Percentiles rank a stretch among this genome's conserved stretches.
Evolutionary conservation across 2,888 invertebrate species (phyloP).

Genomic region (Macroteleia sp.): DNA sequence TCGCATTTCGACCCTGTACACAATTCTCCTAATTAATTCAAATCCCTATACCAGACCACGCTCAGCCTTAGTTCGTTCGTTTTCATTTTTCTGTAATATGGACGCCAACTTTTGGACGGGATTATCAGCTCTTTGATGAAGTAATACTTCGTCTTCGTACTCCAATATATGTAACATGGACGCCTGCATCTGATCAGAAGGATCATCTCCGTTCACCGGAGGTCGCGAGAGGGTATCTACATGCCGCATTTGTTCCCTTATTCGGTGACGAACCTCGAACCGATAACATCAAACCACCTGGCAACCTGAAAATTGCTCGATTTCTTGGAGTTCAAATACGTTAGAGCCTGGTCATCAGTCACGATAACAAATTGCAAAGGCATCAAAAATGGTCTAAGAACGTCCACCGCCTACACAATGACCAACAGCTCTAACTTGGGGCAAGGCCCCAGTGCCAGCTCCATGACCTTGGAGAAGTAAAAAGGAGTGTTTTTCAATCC

Average conservation of each 20-base stretch:
- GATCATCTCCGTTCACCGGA: not conserved
- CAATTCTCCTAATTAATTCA: too few species aligned
- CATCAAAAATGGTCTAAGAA: slow-evolving; percentile 20
- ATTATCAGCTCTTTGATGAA: slow-evolving; percentile 23
- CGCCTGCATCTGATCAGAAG: not conserved
- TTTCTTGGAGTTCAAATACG: slow-evolving; percentile 20
- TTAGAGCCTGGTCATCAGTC: slow-evolving; percentile 21
- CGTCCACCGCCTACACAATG: slow-evolving; percentile 32
- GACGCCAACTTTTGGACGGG: not conserved
- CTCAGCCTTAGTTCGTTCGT: too few species aligned
- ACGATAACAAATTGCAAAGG: not conserved
- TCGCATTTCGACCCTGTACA: too few species aligned
- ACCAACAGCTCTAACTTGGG: slow-evolving; percentile 9
- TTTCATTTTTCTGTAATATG: too few species aligned
- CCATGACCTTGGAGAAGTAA: too few species aligned
- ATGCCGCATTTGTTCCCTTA: not conserved
- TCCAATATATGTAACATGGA: not conserved
- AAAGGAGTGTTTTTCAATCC: too few species aligned
- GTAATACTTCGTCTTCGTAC: slow-evolving; percentile 2
- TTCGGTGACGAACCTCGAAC: slow-evolving; percentile 17
- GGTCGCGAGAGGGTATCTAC: slow-evolving; percentile 34
- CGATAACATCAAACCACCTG: slow-evolving; percentile 36
- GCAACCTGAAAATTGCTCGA: slow-evolving; percentile 63
- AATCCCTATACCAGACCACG: too few species aligned
- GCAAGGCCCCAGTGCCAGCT: too few species aligned